A percentile compares a stretch with the other conserved stretches of the same genome.
Conservation (phyloP, 1,140 invertebrate genomes). For the Lamellibrachia luymesi region DNA sequence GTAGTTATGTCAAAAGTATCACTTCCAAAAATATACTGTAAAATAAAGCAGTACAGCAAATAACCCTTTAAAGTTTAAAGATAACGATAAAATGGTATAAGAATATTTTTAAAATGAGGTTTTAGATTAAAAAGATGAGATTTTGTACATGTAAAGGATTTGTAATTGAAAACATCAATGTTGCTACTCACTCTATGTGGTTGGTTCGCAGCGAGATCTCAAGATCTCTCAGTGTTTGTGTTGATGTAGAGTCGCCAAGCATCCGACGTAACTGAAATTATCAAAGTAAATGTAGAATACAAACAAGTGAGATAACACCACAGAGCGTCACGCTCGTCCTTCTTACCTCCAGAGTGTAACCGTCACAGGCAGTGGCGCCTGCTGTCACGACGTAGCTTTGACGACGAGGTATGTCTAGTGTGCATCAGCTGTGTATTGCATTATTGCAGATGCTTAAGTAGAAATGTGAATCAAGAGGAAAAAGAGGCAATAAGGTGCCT, state of each 20-base stretch:
- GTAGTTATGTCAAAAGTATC: no score
- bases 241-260: constrained; percentile 94
- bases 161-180: constrained; percentile 10
- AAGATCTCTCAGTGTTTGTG: constrained; percentile 93
- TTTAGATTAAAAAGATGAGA: no score
- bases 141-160: no score
- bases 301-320: not conserved
- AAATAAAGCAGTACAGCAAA: not conserved
- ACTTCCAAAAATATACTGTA: no score
- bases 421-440: not conserved
- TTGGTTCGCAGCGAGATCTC: constrained; percentile 98
- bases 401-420: not conserved
- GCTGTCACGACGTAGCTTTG: not conserved
- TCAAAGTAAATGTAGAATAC: constrained; percentile 58
- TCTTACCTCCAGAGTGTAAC: not conserved
- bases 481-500: not conserved
- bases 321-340: not conserved
- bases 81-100: no score
- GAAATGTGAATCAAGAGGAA: not conserved
- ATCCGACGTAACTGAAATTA: constrained; percentile 73
- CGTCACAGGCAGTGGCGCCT: not conserved
- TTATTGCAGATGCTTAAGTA: not conserved
- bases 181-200: constrained; percentile 90
- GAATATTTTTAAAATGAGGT: no score
- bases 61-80: no score